phyloP scores from a whole-genome alignment of 2,888 invertebrate species.

The Fragum sueziense region DNA sequence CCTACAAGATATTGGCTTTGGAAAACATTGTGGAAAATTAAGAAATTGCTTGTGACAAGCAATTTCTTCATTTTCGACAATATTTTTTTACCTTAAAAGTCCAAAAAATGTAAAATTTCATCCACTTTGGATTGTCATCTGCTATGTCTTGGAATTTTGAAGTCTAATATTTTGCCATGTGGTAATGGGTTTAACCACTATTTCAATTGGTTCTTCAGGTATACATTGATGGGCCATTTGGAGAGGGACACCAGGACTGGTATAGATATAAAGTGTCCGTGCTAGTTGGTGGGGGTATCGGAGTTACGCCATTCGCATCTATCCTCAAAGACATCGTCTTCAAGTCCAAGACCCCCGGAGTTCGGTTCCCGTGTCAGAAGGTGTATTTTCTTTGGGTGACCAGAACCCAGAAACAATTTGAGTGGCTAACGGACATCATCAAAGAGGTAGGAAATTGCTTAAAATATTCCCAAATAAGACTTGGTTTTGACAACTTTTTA shows the following conservation, averaged over 20 bases:
- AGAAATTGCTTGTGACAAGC: slow-evolving; percentile 8
- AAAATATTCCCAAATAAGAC: no score
- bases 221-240: slow-evolving; percentile 86
- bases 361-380: slow-evolving; percentile 80
- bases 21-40: neutral
- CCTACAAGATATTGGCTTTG: no score
- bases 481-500: no score
- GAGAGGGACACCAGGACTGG: slow-evolving; percentile 87
- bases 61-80: no score
- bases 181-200: neutral
- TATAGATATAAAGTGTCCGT: slow-evolving; percentile 86
- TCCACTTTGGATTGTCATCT: neutral
- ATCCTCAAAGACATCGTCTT: slow-evolving; percentile 86
- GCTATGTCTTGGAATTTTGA: neutral
- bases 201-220: slow-evolving; percentile 80
- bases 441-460: slow-evolving; percentile 83
- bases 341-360: slow-evolving; percentile 68
- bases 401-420: slow-evolving; percentile 86
- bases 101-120: no score
- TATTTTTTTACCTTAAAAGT: no score
- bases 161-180: neutral
- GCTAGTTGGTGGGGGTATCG: slow-evolving; percentile 87
- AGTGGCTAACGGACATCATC: slow-evolving; percentile 87
- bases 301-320: slow-evolving; percentile 87
- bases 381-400: slow-evolving; percentile 87